Evolutionary conservation across 2,888 invertebrate genomes (phyloP), one percentile per base, ranked within the genome.

Genomic region (Lithosia quadra): DNA sequence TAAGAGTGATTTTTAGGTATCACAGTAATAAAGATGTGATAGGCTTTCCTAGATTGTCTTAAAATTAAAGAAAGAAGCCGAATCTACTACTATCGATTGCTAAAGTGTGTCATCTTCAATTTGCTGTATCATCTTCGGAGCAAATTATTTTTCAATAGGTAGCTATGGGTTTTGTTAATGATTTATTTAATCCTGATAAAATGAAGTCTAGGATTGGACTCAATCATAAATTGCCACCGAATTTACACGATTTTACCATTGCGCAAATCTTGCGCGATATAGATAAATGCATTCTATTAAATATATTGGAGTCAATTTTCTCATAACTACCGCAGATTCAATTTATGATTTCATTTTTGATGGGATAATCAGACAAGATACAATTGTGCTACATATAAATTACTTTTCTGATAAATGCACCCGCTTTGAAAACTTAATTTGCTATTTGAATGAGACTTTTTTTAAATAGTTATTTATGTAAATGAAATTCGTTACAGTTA

Each of bases 231-330:
- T 28, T 28, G 28, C 28, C 28, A 28, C 28, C 28, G 28, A 28
- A 28, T 28, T 28, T 5, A 28, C 5, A 28, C 5, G 28, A n/a
- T n/a, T n/a, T n/a, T 55, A 55, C 9, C 21, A 13, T 28, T 58
- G 28, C 65, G 69, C 68, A 71, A 77, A 67, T 70, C 64, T 79
- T 80, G 73, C 76, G 75, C 75, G 74, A 53, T 28, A 4, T 49
- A 62, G 21, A 49, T 33, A 34, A 28, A 18, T 49, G 28, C n/a
- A 21, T 21, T 53, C 5, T 2, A 33, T 53, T 53, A 24, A 43
- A n/a, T 49, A 4, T 28, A n/a, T 24, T 57, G 68, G 65, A 39
- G 28, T 53, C 4, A 15, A 22, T 13, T 36, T 33, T 49, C 28
- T n/a, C 13, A 49, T 2, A 18, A 62, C 49, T 2, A 61, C 21